These are phyloP conservation scores for Ailuropoda melanoleuca DNA, from an alignment of 2,113 vertebrate genomes.

Conservation along the genomic window DNA sequence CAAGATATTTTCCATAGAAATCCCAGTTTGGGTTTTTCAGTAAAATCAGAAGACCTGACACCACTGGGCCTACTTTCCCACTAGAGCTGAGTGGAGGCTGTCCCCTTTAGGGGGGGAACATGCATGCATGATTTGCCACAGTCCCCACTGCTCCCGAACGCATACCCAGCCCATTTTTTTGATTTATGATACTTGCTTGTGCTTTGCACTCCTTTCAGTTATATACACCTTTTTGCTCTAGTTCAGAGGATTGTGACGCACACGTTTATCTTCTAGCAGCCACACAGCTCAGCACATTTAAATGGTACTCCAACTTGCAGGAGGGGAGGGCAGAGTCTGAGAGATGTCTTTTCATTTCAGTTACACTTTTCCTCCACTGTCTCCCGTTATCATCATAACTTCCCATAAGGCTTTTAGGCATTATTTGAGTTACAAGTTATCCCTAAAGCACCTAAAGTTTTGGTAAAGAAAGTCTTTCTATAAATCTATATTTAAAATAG, in stretches of 20 bases:
- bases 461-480: conserved; percentile 15
- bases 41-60: background rate
- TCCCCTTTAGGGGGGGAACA: background rate
- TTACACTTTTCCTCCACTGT: background rate
- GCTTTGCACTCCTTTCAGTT: background rate
- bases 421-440: conserved; percentile 31
- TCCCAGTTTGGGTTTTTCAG: background rate
- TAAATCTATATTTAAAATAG: conserved; percentile 51
- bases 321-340: background rate
- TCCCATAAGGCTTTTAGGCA: background rate
- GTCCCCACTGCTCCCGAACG: background rate
- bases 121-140: background rate
- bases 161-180: background rate
- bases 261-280: background rate
- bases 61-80: background rate
- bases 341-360: background rate
- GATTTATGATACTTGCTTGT: background rate
- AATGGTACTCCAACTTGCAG: background rate
- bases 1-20: conserved; percentile 28
- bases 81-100: background rate
- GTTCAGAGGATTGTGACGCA: background rate
- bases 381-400: background rate
- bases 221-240: background rate
- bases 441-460: conserved; percentile 39
- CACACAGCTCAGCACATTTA: conserved; percentile 33